Percentiles rank a stretch among this genome's conserved stretches.
phyloP scores from a whole-genome alignment of 2,113 vertebrate genomes.

The Petaurus breviceps region DNA sequence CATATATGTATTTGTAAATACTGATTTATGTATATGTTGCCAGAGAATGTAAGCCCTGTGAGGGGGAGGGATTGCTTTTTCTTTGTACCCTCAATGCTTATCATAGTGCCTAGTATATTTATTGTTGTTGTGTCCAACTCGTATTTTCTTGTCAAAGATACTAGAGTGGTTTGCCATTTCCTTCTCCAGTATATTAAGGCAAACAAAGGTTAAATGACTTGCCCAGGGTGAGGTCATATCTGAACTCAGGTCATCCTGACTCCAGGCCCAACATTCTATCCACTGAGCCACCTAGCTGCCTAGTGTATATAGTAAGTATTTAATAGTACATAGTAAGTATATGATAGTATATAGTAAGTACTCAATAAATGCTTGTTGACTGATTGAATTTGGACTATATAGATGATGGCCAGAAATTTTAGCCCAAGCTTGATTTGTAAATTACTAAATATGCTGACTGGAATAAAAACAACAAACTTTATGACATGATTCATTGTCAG shows the following conservation, averaged over 20 bases:
- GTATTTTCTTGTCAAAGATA: not conserved
- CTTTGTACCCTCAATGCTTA: not conserved
- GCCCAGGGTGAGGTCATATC: not conserved
- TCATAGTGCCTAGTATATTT: not conserved
- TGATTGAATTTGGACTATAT: not conserved
- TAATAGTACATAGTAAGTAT: not conserved
- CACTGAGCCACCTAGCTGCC: not conserved
- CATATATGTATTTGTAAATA: not conserved
- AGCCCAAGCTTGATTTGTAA: not conserved
- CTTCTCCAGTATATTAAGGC: too few relatives aligned
- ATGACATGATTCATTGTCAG: not conserved
- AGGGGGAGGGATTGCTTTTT: not conserved
- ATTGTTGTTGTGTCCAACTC: not conserved
- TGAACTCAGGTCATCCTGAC: not conserved
- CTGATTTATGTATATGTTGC: not conserved
- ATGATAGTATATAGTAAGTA: not conserved
- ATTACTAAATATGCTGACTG: not conserved
- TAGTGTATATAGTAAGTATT: not conserved
- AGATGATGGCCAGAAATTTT: too few relatives aligned
- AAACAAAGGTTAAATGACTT: too few relatives aligned
- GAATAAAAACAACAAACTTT: not conserved
- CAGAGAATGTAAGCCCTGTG: not conserved
- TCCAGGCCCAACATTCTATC: not conserved
- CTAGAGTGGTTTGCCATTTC: not conserved
- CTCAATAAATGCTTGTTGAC: not conserved